Percentiles rank a stretch among this genome's conserved stretches.
These are phyloP conservation scores for Ennomos erosarius DNA, from an alignment of 2,888 invertebrate genomes.

Conservation along the genomic window DNA sequence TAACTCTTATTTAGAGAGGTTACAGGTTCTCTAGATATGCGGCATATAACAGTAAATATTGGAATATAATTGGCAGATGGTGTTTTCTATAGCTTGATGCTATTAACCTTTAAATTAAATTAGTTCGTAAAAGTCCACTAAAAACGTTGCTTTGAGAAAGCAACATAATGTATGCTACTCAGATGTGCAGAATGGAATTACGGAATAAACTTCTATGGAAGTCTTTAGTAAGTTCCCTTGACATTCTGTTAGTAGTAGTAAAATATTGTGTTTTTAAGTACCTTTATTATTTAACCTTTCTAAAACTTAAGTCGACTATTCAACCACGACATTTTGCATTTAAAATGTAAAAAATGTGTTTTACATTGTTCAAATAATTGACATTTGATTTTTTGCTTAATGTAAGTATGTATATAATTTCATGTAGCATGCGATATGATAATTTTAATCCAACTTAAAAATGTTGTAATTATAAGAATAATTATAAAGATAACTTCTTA, in stretches of 20 bases:
- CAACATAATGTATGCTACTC: conserved; percentile 18
- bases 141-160: conserved; percentile 22
- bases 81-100: conserved; percentile 44
- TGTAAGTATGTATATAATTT: too few relatives aligned
- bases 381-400: conserved; percentile 1
- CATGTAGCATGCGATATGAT: too few relatives aligned
- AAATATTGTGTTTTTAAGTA: conserved; percentile 11
- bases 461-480: too few relatives aligned
- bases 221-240: conserved; percentile 24
- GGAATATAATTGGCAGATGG: conserved; percentile 52
- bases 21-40: conserved; percentile 28
- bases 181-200: conserved; percentile 38
- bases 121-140: conserved; percentile 21
- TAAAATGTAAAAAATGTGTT: neutral
- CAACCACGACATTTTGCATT: conserved; percentile 10
- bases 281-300: conserved; percentile 32
- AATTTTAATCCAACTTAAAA: too few relatives aligned
- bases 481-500: too few relatives aligned
- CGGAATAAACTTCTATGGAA: conserved; percentile 27
- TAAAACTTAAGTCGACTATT: conserved; percentile 2
- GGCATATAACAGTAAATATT: conserved; percentile 44
- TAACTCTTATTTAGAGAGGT: conserved; percentile 41
- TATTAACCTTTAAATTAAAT: conserved; percentile 49
- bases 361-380: neutral
- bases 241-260: conserved; percentile 27